phyloP scores from a whole-genome alignment of 2,797 vertebrate species.

The Macrochelys suwanniensis region DNA sequence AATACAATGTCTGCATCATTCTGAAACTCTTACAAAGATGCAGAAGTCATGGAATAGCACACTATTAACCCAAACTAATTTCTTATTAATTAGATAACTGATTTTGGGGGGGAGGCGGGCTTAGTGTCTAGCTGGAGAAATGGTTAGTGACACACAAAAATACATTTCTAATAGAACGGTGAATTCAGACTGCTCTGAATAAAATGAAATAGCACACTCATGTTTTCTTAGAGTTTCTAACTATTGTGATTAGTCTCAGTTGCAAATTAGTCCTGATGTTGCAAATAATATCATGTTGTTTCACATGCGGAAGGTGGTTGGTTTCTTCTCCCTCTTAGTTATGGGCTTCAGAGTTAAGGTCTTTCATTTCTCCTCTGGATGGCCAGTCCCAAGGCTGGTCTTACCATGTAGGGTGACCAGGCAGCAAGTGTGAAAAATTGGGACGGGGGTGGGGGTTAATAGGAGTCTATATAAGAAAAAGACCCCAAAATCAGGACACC shows the following conservation, averaged over 20 bases:
- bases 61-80: background rate
- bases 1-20: background rate
- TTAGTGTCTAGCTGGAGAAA: too few relatives aligned
- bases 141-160: too few relatives aligned
- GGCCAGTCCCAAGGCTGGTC: too few relatives aligned
- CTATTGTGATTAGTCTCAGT: background rate
- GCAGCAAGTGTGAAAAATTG: too few relatives aligned
- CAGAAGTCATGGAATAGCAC: background rate
- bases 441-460: too few relatives aligned
- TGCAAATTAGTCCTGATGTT: too few relatives aligned
- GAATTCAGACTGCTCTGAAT: background rate
- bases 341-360: background rate
- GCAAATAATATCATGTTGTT: background rate
- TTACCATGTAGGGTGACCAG: too few relatives aligned
- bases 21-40: background rate
- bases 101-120: too few relatives aligned
- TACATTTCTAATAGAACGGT: too few relatives aligned
- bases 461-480: too few relatives aligned
- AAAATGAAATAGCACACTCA: background rate
- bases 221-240: background rate
- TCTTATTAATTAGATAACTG: background rate
- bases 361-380: background rate
- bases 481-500: too few relatives aligned
- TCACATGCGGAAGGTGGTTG: rapidly evolving
- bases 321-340: background rate